A percentile compares a stretch with the other conserved stretches of the same genome.
Conservation (phyloP, 2,888 invertebrate species). For the Folsomia manolachei region DNA sequence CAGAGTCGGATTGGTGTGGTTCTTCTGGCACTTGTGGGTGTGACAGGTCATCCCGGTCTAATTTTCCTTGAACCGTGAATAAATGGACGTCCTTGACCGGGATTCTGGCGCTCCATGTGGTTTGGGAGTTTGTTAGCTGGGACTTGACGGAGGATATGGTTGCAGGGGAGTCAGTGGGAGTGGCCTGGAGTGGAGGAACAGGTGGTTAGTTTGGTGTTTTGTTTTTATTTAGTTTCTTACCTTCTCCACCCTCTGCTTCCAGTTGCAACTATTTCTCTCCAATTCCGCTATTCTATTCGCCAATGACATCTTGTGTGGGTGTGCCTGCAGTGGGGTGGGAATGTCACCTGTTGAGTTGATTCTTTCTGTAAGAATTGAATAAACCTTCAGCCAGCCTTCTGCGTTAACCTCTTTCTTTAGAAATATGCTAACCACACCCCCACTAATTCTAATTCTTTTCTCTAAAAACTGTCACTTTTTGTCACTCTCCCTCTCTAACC, state of each 20-base stretch:
- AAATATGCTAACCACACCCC: too few relatives aligned
- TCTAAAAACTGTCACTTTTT: too few relatives aligned
- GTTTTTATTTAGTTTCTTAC: not conserved
- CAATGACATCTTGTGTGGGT: not conserved
- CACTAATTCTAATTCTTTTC: too few relatives aligned
- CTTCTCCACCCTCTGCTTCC: not conserved
- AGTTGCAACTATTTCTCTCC: not conserved
- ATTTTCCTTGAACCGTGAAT: not conserved
- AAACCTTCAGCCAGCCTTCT: too few relatives aligned
- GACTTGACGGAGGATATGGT: not conserved
- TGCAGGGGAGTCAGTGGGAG: too few relatives aligned
- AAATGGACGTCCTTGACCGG: not conserved
- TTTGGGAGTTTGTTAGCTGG: not conserved
- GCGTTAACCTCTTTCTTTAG: too few relatives aligned
- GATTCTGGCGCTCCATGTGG: not conserved
- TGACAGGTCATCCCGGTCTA: not conserved
- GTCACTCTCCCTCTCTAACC: too few relatives aligned
- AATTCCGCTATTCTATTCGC: not conserved
- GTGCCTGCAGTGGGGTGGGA: too few relatives aligned
- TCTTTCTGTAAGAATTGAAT: too few relatives aligned
- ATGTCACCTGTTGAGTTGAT: too few relatives aligned
- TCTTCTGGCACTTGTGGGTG: not conserved
- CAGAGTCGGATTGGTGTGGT: too few relatives aligned
- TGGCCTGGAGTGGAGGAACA: too few relatives aligned
- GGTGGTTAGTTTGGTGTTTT: not conserved